Base-by-base conservation (phyloP, 1,140 invertebrate species). In the Macrobrachium rosenbergii region DNA sequence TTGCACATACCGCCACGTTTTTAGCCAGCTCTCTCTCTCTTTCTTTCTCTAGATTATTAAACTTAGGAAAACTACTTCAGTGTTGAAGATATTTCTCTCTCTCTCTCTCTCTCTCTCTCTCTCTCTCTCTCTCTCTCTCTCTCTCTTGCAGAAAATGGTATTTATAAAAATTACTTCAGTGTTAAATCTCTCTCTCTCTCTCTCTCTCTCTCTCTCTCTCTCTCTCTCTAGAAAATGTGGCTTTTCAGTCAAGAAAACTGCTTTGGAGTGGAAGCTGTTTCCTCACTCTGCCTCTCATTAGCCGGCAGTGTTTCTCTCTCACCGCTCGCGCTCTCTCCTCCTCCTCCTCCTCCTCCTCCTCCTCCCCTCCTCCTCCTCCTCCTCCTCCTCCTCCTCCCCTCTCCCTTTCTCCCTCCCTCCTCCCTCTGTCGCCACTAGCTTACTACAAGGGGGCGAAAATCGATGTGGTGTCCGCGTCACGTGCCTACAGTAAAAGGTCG, bases 161-260 rank as follows among this genome's bases (percentile, higher is more conserved):
- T n/a, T n/a, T n/a, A n/a, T n/a, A n/a, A 37, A 37, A 37, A 2
- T 37, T 37, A 37, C 28, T 37, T 37, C 28, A 37, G 28, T 37
- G 3, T 37, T 37, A 37, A 37, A 37, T 3, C 28, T 3, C 28
- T 37, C 28, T 37, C 28, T 37, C 28, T 37, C 28, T 37, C 28
- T 37, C 28, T 37, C 3, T 37, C 28, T 37, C 28, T 37, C 28
- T 37, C 28, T 37, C 28, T 37, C 28, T 37, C 28, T 37, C 28
- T 72, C 67, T 72, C 67, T 72, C 67, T 72, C 67, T 69, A 21
- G 23, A n/a, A 23, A 67, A 67, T 67, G 64, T 67, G n/a, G 6
- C 64, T 0, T n/a, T 7, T n/a, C 64, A 7, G 64, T n/a, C 28
- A n/a, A 14, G 64, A 23, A 67, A 23, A 23, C 64, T 21, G 64